phyloP scores from a whole-genome alignment of 1,140 invertebrate species.

The Drosophila saltans region DNA sequence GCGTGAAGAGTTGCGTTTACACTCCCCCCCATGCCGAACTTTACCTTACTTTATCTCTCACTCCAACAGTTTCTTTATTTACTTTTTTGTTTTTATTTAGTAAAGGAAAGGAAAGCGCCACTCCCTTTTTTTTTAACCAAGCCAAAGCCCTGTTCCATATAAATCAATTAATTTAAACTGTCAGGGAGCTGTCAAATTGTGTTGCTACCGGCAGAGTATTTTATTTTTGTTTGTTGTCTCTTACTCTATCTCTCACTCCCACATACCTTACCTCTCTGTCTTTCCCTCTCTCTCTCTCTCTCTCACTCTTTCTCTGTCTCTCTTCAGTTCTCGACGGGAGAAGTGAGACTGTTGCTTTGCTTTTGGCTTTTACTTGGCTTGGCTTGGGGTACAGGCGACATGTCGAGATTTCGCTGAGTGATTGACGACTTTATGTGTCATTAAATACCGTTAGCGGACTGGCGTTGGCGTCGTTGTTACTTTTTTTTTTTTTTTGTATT shows the following conservation, averaged over 20 bases:
- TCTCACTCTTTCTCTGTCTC: constrained; percentile 38
- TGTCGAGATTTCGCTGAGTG: constrained; percentile 77
- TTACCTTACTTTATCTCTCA: neutral
- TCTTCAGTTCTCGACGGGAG: constrained; percentile 13
- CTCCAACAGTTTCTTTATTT: neutral
- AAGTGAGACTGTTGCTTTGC: constrained; percentile 14
- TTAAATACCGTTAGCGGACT: constrained; percentile 76
- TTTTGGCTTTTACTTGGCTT: constrained; percentile 31
- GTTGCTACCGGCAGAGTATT: constrained; percentile 68
- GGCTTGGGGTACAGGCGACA: constrained; percentile 52
- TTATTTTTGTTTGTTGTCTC: constrained; percentile 28
- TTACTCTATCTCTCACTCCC: constrained; percentile 8
- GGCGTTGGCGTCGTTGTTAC: constrained; percentile 28
- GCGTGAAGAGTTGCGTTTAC: constrained; percentile 1
- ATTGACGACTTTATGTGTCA: constrained; percentile 81
- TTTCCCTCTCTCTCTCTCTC: constrained; percentile 18
- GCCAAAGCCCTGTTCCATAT: constrained; percentile 51
- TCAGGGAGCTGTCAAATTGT: constrained; percentile 79
- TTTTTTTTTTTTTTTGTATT: constrained; percentile 9
- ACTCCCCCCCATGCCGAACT: neutral
- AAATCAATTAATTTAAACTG: constrained; percentile 82
- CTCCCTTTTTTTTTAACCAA: constrained; percentile 29
- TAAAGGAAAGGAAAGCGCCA: constrained; percentile 47
- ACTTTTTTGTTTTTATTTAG: constrained; percentile 31
- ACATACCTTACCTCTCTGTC: constrained; percentile 12